phyloP scores from a whole-genome alignment of 2,113 vertebrate genomes.

The Capreolus pygargus region DNA sequence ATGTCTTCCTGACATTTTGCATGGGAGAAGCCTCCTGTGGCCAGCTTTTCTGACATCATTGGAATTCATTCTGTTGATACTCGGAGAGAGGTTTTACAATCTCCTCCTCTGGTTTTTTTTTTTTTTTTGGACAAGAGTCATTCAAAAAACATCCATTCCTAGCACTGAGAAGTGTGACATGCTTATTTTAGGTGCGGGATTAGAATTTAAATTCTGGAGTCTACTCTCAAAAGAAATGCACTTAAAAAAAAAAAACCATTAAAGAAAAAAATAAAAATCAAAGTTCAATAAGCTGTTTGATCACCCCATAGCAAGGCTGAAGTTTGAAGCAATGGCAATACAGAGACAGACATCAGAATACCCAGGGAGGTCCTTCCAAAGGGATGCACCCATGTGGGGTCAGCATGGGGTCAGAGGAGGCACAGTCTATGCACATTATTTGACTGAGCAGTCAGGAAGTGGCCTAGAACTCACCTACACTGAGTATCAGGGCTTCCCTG shows the following conservation, averaged over 20 bases:
- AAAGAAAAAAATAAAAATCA: not conserved
- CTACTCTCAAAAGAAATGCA: not conserved
- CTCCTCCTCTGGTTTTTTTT: not conserved
- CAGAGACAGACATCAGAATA: not conserved
- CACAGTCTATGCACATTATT: not conserved
- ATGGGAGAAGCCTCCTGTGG: not conserved
- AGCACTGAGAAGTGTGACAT: not conserved
- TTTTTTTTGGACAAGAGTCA: not conserved
- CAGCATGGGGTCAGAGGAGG: not conserved
- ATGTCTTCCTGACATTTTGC: not conserved
- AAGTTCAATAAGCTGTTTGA: not conserved
- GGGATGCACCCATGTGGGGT: not conserved
- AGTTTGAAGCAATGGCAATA: not conserved
- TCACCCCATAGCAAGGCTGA: not conserved
- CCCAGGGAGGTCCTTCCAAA: not conserved
- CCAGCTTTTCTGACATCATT: not conserved
- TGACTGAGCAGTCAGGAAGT: not conserved
- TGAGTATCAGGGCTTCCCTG: not conserved
- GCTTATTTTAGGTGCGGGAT: not conserved
- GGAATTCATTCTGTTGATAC: slow-evolving; percentile 1
- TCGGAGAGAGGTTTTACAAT: not conserved
- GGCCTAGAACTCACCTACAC: not conserved
- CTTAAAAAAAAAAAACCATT: not conserved
- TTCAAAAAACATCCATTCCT: not conserved
- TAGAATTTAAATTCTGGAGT: not conserved